phyloP scores from a whole-genome alignment of 2,888 invertebrate genomes.

The Sialis lutaria region DNA sequence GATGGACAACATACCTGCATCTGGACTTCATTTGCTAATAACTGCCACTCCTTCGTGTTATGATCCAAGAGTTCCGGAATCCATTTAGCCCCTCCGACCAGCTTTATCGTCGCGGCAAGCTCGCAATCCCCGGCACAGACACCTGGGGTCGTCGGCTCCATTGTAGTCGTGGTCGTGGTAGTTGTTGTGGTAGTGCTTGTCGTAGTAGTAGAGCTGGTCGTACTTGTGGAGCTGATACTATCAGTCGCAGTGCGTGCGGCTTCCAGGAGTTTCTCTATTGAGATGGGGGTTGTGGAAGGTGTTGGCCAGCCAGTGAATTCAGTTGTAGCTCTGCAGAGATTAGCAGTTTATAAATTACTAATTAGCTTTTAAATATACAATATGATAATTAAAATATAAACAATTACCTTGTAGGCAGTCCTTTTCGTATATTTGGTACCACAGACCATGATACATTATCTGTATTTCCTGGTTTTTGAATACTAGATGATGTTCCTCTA shows the following conservation, averaged over 20 bases:
- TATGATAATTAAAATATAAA: neutral
- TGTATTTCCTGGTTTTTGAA: constrained; percentile 22
- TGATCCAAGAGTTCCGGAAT: constrained; percentile 71
- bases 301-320: constrained; percentile 88
- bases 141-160: constrained; percentile 58
- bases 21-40: constrained; percentile 62
- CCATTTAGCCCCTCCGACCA: constrained; percentile 69
- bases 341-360: neutral
- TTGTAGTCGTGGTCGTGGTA: constrained; percentile 52
- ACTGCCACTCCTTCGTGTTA: constrained; percentile 75
- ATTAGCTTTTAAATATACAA: neutral
- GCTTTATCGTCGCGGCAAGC: constrained; percentile 70
- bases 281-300: constrained; percentile 71
- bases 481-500: constrained; percentile 34
- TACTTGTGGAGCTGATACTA: constrained; percentile 22
- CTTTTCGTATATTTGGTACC: constrained; percentile 58
- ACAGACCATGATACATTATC: constrained; percentile 33
- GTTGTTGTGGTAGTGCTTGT: constrained; percentile 51
- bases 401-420: constrained; percentile 60
- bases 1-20: constrained; percentile 44
- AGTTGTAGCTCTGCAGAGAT: constrained; percentile 50
- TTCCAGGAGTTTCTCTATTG: constrained; percentile 64
- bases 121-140: constrained; percentile 63
- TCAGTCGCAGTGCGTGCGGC: constrained; percentile 40
- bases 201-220: constrained; percentile 36